Evolutionary conservation across 1,140 invertebrate species (phyloP), one percentile per base, ranked within the genome.

Genomic region (Pseudachorutes palmiensis): DNA sequence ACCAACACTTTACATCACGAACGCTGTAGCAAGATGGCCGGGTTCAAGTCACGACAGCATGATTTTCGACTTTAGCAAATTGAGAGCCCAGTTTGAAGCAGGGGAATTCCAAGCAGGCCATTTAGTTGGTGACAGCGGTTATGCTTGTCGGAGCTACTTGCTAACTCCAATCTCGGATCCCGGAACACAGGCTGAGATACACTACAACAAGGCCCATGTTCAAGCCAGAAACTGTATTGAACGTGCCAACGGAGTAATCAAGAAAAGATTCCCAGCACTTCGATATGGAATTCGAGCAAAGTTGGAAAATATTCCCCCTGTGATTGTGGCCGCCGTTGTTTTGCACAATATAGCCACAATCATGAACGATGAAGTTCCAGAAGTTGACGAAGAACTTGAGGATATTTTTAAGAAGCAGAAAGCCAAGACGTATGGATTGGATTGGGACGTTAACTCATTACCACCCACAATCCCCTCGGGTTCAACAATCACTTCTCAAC

Each of bases 41-140:
- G 49, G 49, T 12, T 51, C 45, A 3, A 14, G 5, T 64, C 41
- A 49, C 28, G 61, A 62, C 29, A 41, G 32, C 36, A 62, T 14
- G 16, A 62, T 62, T 5, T 62, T 62, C 26, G 61, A 62, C 29
- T 41, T 41, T 45, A 36, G 12, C 41, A 3, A 9, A 29, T 65
- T 75, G 69, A 74, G 79, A 49, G 70, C 64, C 22, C 69, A 79
- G 72, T 74, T 80, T 67, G 75, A 79, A 51, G n/a, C 16, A 2
- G 33, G 29, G 33, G 26, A 30, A 32, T 19, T 22, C 26, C 19
- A 28, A 60, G 55, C 5, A 33, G 58, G 33, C 19, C 29, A 66
- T 29, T 22, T 45, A 33, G n/a, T 66, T 26, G 63, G 63, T 12
- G 63, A 64, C 36, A 33, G 29, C 26, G 63, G 63, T 16, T 64